Evolutionary conservation across 2,797 vertebrate species (phyloP), one percentile per base, ranked within the genome.

Genomic region (Nannoperca australis): DNA sequence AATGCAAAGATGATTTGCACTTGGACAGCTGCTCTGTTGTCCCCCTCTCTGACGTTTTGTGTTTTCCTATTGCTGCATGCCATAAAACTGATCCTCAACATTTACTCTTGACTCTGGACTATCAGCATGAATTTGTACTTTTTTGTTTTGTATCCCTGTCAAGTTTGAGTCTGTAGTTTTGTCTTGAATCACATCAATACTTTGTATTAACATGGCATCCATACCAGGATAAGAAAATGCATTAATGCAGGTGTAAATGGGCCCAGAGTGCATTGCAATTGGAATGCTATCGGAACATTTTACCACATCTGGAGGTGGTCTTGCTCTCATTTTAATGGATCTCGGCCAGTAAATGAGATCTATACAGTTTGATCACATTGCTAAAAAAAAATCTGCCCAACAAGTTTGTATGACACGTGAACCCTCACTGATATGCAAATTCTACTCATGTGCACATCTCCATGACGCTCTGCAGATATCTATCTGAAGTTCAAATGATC

Each of bases 61-160:
- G 15, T 45, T 79, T 78, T 81, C 20, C n/a, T 45, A 4, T 15
- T 51, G 42, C 68, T 84, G 69, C 78, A 82, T 86, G 85, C 27
- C 27, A 45, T 53, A 32, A 36, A 70, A n/a, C 50, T 30, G 32
- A 71, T 58, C 45, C 13, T 42, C 14, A 55, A 38, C 3, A 20
- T 24, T 60, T 61, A 20, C 61, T 66, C 44, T 30, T 49, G 36
- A 79, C 18, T 49, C 9, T 44, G 45, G 53, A 70, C n/a, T 60
- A 11, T 32, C 12, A 61, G 70, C 73, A 78, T 70, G 45, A 5
- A 53, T 81, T 69, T 72, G 2, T 81, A 62, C 68, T 68, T 68
- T 71, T 80, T 63, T 40, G 24, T 27, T 27, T 27, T 27, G 24
- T 27, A 30, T 66, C 20, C n/a, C 13, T 32, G 20, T n/a, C 30